Evolutionary conservation across 64 coral and sea anemone genomes (phyloP).

Genomic region (Montipora foliosa): DNA sequence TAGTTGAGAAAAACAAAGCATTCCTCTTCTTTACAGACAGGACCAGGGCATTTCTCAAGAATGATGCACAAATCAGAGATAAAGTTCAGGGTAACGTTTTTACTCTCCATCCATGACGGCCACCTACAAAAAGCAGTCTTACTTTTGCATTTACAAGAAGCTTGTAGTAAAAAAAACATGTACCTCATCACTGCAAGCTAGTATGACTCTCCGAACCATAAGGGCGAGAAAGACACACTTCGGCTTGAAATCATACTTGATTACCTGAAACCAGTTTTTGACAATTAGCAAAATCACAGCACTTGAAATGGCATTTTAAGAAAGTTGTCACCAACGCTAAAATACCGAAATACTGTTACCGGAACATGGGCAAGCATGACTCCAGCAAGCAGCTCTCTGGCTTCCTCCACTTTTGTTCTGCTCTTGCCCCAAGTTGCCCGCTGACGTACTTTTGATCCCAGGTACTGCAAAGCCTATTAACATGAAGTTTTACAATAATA

Average conservation of each 20-base stretch:
- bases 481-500: not conserved
- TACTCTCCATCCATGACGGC: too few relatives aligned
- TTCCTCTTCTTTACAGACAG: too few relatives aligned
- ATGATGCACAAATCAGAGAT: too few relatives aligned
- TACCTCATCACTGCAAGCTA: conserved; percentile 87
- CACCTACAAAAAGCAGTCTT: too few relatives aligned
- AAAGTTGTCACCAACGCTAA: not conserved
- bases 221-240: conserved; percentile 96
- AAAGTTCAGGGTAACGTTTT: too few relatives aligned
- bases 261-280: conserved; percentile 62
- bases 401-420: conserved; percentile 96
- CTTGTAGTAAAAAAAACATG: not conserved
- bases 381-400: conserved; percentile 88
- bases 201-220: conserved; percentile 93
- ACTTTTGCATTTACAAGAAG: too few relatives aligned
- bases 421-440: conserved; percentile 90
- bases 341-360: conserved; percentile 22
- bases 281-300: not conserved
- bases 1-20: too few relatives aligned
- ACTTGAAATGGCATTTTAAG: not conserved
- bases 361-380: conserved; percentile 95
- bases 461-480: conserved; percentile 82
- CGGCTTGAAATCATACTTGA: conserved; percentile 90
- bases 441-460: conserved; percentile 92
- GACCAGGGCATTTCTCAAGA: too few relatives aligned